Percentiles rank a stretch among this genome's conserved stretches.
Conservation (phyloP, 2,797 vertebrate species). For the Tiaroga cobitis region DNA sequence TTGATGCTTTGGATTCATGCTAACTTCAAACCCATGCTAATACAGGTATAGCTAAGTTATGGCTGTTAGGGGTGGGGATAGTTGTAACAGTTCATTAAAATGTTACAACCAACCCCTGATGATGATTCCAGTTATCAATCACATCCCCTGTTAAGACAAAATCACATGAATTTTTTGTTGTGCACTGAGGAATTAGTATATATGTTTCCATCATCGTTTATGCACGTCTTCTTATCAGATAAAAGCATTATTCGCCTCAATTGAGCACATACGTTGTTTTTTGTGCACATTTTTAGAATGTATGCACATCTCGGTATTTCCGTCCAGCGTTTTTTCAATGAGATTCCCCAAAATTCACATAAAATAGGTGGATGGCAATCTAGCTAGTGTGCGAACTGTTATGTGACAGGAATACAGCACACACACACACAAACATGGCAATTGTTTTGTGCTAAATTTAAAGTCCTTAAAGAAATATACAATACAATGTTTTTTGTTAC, state of each 20-base stretch:
- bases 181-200: neutral
- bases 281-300: neutral
- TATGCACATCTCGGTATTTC: neutral
- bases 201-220: no score
- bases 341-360: neutral
- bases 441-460: neutral
- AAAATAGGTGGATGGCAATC: neutral
- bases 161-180: no score
- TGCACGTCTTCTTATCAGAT: neutral
- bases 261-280: neutral
- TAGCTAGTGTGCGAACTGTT: neutral
- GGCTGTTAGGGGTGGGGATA: neutral
- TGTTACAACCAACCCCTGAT: no score
- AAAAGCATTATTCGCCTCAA: neutral
- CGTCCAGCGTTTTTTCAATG: neutral
- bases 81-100: neutral
- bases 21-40: no score
- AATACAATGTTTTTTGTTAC: no score
- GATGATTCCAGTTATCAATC: no score
- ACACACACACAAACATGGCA: neutral
- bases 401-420: neutral
- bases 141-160: no score
- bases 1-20: neutral
- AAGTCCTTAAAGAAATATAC: neutral
- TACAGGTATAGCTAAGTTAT: neutral